Percentiles rank a stretch among this genome's conserved stretches.
phyloP scores from a whole-genome alignment of 2,888 invertebrate genomes.

The Lasioglossum marginatum region DNA sequence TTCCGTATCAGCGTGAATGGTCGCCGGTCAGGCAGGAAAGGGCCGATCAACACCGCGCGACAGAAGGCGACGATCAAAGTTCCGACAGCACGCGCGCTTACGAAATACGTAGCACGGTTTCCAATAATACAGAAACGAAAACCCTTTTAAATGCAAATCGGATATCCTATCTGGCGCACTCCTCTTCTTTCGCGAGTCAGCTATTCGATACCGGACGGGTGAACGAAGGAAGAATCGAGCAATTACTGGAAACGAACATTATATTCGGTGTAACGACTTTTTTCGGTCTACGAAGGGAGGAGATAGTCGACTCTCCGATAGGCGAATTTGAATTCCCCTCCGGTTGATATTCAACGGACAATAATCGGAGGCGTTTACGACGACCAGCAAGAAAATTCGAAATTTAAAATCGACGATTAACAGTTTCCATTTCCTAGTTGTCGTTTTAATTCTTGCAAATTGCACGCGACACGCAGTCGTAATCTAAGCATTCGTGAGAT shows the following conservation, averaged over 20 bases:
- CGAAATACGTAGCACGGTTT: conserved; percentile 28
- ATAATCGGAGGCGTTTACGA: not conserved
- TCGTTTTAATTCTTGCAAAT: not conserved
- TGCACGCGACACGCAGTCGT: not conserved
- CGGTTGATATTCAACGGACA: not conserved
- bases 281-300: not conserved
- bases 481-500: not conserved
- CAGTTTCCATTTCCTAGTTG: not conserved
- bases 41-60: conserved; percentile 35
- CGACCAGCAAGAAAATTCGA: not conserved
- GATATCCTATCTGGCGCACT: not conserved
- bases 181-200: conserved; percentile 1
- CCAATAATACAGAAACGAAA: conserved; percentile 20
- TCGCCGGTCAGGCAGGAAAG: conserved; percentile 55
- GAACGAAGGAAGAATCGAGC: not conserved
- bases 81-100: conserved; percentile 24
- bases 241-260: not conserved
- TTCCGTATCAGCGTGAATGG: conserved; percentile 50
- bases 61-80: conserved; percentile 38
- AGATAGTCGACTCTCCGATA: not conserved
- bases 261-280: not conserved
- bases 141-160: conserved; percentile 50
- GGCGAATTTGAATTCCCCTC: not conserved
- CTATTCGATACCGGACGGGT: not conserved
- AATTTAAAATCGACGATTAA: not conserved